A percentile compares a stretch with the other conserved stretches of the same genome.
Conservation (phyloP, 2,888 invertebrate genomes). For the Cabera pusaria region DNA sequence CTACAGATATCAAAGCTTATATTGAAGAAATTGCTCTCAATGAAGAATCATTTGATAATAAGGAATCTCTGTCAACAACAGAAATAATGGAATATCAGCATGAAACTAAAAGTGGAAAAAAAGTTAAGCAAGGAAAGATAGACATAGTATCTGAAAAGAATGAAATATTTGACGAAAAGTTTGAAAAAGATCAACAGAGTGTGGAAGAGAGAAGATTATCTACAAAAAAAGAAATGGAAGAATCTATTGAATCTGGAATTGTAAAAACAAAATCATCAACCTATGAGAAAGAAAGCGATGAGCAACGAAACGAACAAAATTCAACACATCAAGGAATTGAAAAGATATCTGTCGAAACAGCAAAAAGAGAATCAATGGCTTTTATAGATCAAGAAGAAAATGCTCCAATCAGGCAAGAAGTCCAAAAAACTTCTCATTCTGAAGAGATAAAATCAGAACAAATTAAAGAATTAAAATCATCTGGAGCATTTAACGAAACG, state of each 20-base stretch:
- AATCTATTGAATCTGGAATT: slow-evolving; percentile 2
- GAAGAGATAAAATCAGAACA: slow-evolving; percentile 9
- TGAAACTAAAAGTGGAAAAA: slow-evolving; percentile 2
- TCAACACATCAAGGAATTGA: slow-evolving; percentile 1
- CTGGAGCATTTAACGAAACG: slow-evolving; percentile 4
- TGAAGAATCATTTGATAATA: slow-evolving; percentile 19
- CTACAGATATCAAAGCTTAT: slow-evolving; percentile 3
- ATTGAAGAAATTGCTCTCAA: slow-evolving; percentile 12
- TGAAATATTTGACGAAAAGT: not conserved
- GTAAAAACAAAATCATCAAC: slow-evolving; percentile 12
- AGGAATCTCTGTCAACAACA: slow-evolving; percentile 1
- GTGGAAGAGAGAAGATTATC: slow-evolving; percentile 8
- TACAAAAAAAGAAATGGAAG: slow-evolving; percentile 14
- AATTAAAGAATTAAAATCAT: slow-evolving; percentile 10
- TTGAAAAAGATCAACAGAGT: slow-evolving; percentile 6
- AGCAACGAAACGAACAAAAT: not conserved
- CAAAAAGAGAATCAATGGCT: slow-evolving; percentile 4
- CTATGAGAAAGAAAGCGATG: not conserved
- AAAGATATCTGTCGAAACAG: slow-evolving; percentile 1
- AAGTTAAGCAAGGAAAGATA: slow-evolving; percentile 8
- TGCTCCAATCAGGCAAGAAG: slow-evolving; percentile 1
- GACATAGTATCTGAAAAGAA: slow-evolving; percentile 8
- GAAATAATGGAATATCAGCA: slow-evolving; percentile 3
- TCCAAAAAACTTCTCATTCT: not conserved
- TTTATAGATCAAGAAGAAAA: slow-evolving; percentile 18